These are phyloP conservation scores for Ursus arctos DNA, from an alignment of 2,113 vertebrate species.

Conservation along the genomic window DNA sequence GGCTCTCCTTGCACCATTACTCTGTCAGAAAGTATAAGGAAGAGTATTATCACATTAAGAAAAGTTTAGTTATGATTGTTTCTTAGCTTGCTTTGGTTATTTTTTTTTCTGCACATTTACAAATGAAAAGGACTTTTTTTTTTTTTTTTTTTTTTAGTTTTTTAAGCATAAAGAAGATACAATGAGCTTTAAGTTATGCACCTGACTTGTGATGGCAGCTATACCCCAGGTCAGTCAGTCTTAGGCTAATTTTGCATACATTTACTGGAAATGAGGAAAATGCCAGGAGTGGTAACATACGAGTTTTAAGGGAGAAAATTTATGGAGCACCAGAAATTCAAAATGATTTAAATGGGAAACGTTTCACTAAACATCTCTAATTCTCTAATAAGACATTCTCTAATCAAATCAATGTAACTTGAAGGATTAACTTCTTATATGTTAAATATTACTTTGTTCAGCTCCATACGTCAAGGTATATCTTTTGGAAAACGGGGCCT, in stretches of 20 bases:
- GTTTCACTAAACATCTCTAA: neutral
- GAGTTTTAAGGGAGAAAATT: neutral
- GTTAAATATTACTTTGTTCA: constrained; percentile 81
- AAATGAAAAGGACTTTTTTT: neutral
- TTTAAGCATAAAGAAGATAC: neutral
- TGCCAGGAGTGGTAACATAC: too few species aligned
- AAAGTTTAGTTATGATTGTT: neutral
- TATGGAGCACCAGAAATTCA: neutral
- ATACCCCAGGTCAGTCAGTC: neutral
- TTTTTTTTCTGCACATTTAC: constrained; percentile 20
- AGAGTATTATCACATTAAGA: neutral
- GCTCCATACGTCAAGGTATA: constrained; percentile 99
- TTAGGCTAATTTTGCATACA: neutral
- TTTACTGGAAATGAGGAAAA: neutral
- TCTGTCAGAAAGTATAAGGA: neutral
- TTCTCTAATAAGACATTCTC: neutral
- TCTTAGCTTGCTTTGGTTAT: neutral
- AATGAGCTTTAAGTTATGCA: neutral
- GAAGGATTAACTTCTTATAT: neutral
- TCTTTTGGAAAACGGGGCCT: constrained; percentile 97
- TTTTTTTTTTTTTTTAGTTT: neutral
- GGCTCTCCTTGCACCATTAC: neutral
- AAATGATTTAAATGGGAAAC: neutral
- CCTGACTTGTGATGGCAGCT: neutral
- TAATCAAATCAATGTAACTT: neutral